phyloP scores from a whole-genome alignment of 2,113 vertebrate species.

The Onychorhynchus coronatus region DNA sequence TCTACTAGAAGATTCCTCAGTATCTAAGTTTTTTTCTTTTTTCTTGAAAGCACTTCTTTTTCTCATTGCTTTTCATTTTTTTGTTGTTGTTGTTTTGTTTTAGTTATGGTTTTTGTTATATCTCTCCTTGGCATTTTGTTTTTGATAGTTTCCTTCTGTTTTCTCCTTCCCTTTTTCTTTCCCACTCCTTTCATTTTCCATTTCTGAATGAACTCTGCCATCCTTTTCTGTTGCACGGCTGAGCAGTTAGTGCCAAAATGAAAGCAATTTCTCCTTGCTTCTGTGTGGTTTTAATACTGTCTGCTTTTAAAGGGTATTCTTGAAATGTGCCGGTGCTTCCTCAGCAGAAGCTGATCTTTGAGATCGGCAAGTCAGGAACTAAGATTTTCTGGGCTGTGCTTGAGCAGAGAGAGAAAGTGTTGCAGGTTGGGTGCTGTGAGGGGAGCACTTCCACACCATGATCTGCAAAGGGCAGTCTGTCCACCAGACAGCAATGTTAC shows the following conservation, averaged over 20 bases:
- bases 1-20: not conserved
- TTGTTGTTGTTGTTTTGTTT: not conserved
- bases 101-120: not conserved
- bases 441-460: not conserved
- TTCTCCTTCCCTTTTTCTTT: not conserved
- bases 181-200: not conserved
- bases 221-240: not conserved
- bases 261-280: not conserved
- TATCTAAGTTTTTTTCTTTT: not conserved
- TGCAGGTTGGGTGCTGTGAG: not conserved
- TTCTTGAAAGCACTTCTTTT: not conserved
- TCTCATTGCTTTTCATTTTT: not conserved
- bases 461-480: not conserved
- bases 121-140: not conserved
- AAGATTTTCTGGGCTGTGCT: not conserved
- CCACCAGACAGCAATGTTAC: fast-evolving
- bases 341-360: not conserved
- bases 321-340: not conserved
- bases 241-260: not conserved
- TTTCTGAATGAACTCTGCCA: fast-evolving
- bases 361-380: not conserved
- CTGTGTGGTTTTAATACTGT: not conserved
- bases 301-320: not conserved
- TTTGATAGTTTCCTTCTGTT: not conserved
- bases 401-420: not conserved